Percentiles rank a stretch among this genome's conserved stretches.
Evolutionary conservation across 92 coral and sea anemone genomes (phyloP).

Genomic region (Phenganax subtilis): DNA sequence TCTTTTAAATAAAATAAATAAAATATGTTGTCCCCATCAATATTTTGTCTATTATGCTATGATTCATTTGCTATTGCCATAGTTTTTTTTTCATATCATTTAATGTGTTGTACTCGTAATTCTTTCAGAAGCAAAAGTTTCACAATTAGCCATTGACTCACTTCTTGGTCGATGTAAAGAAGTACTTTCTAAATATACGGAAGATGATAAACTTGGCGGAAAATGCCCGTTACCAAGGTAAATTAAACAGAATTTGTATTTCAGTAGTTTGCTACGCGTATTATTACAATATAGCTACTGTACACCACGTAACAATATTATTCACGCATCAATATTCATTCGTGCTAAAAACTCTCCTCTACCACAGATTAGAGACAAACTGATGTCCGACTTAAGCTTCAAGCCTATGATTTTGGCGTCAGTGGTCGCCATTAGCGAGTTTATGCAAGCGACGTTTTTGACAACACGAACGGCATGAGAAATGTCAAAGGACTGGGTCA

Average conservation of each 20-base stretch:
- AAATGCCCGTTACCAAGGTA: constrained; percentile 98
- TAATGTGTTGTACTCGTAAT: neutral
- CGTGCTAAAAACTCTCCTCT: neutral
- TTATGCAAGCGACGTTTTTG: too few species aligned
- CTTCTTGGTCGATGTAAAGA: constrained; percentile 86
- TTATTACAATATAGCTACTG: too few species aligned
- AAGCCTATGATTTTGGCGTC: too few species aligned
- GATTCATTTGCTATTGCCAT: neutral
- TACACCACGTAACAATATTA: neutral
- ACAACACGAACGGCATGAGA: too few species aligned
- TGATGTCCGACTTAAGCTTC: too few species aligned
- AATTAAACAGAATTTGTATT: neutral
- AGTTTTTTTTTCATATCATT: neutral
- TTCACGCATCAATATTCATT: neutral
- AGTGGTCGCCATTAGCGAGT: neutral
- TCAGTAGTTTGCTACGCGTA: too few species aligned
- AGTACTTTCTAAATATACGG: constrained; percentile 79
- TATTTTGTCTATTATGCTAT: too few species aligned
- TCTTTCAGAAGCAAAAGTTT: constrained; percentile 80
- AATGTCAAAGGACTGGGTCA: too few species aligned
- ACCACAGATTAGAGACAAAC: too few species aligned
- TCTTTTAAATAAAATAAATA: too few species aligned
- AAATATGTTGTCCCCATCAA: too few species aligned
- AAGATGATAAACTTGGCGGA: constrained; percentile 90
- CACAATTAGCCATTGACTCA: constrained; percentile 89